phyloP scores from a whole-genome alignment of 2,797 vertebrate species.

The Masticophis lateralis region DNA sequence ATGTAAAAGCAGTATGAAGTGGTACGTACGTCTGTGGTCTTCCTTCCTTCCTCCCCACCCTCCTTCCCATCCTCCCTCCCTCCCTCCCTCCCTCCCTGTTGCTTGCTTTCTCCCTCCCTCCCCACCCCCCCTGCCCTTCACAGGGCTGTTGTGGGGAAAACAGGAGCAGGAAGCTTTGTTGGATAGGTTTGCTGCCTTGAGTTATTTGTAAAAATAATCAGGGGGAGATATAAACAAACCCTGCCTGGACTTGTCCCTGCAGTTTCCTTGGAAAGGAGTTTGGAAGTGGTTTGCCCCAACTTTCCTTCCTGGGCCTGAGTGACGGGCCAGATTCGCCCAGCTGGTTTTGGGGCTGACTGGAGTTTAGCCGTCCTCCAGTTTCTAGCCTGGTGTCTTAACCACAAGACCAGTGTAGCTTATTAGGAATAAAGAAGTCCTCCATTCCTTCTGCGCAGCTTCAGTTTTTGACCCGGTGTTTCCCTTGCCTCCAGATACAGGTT shows the following conservation, averaged over 20 bases:
- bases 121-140: too few relatives aligned
- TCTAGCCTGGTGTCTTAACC: neutral
- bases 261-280: neutral
- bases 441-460: neutral
- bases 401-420: neutral
- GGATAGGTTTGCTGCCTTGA: too few relatives aligned
- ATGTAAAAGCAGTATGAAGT: neutral
- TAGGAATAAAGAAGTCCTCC: too few relatives aligned
- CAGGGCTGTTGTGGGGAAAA: too few relatives aligned
- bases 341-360: neutral
- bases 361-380: neutral
- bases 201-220: too few relatives aligned
- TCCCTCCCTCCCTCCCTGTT: too few relatives aligned
- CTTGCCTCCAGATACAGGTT: constrained; percentile 82
- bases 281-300: neutral
- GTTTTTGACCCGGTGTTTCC: neutral
- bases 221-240: too few relatives aligned
- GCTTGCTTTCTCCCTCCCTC: too few relatives aligned
- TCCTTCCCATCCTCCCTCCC: too few relatives aligned
- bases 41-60: too few relatives aligned
- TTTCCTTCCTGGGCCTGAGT: neutral
- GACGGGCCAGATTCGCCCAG: neutral
- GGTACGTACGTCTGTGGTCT: neutral
- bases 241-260: too few relatives aligned
- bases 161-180: too few relatives aligned